These are phyloP conservation scores for Drosophila mettleri DNA, from an alignment of 2,888 invertebrate genomes.

Conservation along the genomic window DNA sequence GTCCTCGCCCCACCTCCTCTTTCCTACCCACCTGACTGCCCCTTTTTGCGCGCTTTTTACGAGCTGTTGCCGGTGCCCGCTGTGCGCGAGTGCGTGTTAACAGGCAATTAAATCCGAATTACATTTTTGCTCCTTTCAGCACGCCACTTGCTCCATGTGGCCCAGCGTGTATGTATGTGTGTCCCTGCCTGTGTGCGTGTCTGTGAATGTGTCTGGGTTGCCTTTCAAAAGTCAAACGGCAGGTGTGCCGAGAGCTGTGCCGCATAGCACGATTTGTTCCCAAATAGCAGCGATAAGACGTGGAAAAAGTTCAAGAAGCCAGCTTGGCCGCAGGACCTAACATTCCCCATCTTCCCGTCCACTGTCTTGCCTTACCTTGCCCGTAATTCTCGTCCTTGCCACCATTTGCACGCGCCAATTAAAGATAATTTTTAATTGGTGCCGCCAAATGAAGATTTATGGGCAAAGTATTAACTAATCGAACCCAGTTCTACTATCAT, in stretches of 20 bases:
- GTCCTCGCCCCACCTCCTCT: constrained; percentile 9
- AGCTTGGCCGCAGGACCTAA: constrained; percentile 31
- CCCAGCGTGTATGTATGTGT: constrained; percentile 11
- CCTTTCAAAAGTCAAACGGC: constrained; percentile 63
- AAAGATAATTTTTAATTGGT: constrained; percentile 84
- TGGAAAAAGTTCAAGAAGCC: constrained; percentile 66
- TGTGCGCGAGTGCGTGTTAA: constrained; percentile 82
- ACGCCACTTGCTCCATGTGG: constrained; percentile 51
- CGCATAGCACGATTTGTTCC: constrained; percentile 61
- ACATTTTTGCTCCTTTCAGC: constrained; percentile 75
- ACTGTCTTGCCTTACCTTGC: not conserved
- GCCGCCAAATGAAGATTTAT: constrained; percentile 83
- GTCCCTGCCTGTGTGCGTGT: constrained; percentile 5
- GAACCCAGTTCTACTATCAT: constrained; percentile 31
- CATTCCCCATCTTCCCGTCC: no score
- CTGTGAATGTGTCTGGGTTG: constrained; percentile 31
- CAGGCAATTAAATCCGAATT: constrained; percentile 81
- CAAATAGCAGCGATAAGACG: constrained; percentile 62
- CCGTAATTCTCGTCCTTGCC: constrained; percentile 6
- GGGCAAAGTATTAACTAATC: constrained; percentile 58
- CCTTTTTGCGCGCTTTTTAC: constrained; percentile 65
- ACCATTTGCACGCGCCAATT: constrained; percentile 82
- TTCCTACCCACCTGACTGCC: constrained; percentile 32
- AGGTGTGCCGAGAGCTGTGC: constrained; percentile 71
- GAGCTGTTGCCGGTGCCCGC: constrained; percentile 72